Evolutionary conservation across 1,140 invertebrate genomes (phyloP).

Genomic region (Bombus waltoni): DNA sequence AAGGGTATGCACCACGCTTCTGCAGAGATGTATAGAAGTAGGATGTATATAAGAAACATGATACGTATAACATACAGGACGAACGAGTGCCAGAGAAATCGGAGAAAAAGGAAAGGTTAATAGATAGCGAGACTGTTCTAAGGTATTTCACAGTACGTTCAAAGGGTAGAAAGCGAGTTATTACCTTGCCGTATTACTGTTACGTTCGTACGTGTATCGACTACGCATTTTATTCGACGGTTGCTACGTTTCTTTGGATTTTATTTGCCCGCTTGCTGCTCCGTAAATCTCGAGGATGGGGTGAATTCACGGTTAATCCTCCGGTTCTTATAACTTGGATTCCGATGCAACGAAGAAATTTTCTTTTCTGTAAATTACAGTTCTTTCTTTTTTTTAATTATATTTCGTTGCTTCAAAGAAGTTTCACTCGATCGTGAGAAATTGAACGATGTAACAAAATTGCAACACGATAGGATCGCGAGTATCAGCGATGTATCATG

Average conservation of each 20-base stretch:
- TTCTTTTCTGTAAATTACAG: neutral
- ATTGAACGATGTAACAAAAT: no score
- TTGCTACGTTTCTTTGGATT: constrained; percentile 3
- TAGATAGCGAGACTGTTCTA: constrained; percentile 18
- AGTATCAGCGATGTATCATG: no score
- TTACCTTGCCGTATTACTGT: constrained; percentile 66
- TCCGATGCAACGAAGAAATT: neutral
- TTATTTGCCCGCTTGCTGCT: constrained; percentile 46
- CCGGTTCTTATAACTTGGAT: neutral
- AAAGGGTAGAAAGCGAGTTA: constrained; percentile 49
- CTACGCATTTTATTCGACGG: constrained; percentile 60
- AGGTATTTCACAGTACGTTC: constrained; percentile 36
- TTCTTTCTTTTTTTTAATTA: no score
- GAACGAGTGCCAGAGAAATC: neutral
- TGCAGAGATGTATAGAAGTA: neutral
- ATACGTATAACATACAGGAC: neutral
- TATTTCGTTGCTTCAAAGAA: no score
- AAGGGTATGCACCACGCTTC: neutral
- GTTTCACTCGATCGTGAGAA: no score
- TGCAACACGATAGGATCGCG: no score
- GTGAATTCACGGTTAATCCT: neutral
- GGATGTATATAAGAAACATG: neutral
- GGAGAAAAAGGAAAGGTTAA: constrained; percentile 30
- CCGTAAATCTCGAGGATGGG: neutral
- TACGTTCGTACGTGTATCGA: constrained; percentile 70